phyloP scores from a whole-genome alignment of 2,113 vertebrate species.

The Corythornis vintsioides region DNA sequence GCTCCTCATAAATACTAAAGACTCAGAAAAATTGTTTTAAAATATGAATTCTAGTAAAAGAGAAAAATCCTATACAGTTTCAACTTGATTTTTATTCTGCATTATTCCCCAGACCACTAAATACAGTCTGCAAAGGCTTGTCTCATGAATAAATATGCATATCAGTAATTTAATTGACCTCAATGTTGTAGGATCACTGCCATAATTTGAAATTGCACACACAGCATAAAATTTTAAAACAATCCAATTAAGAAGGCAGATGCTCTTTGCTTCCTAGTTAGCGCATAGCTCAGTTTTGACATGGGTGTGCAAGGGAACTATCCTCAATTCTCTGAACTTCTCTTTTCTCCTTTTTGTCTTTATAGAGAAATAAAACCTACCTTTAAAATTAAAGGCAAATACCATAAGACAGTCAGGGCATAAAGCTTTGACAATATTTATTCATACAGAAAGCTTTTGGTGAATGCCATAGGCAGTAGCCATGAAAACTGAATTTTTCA shows the following conservation, averaged over 20 bases:
- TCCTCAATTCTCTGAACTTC: background rate
- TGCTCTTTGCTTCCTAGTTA: conserved; percentile 1
- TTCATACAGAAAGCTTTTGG: background rate
- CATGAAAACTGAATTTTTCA: background rate
- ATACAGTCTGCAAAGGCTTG: background rate
- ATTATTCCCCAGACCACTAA: background rate
- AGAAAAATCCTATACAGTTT: background rate
- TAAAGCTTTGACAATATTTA: background rate
- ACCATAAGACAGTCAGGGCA: background rate
- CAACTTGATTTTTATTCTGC: background rate
- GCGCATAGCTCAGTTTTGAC: background rate
- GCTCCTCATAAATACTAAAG: conserved; percentile 4
- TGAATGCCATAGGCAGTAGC: background rate
- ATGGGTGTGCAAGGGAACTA: background rate
- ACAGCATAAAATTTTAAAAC: conserved; percentile 24
- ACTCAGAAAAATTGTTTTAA: background rate
- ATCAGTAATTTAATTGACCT: conserved; percentile 11
- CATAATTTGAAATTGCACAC: conserved; percentile 12
- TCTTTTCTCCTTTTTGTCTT: background rate
- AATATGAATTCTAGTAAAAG: background rate
- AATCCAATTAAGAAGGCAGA: conserved; percentile 10
- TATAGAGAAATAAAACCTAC: background rate
- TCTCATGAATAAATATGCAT: background rate
- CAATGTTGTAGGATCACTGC: background rate
- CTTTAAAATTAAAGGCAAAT: background rate